A percentile compares a stretch with the other conserved stretches of the same genome.
Evolutionary conservation across 2,888 invertebrate species (phyloP).

Genomic region (Cynaeus angustus): DNA sequence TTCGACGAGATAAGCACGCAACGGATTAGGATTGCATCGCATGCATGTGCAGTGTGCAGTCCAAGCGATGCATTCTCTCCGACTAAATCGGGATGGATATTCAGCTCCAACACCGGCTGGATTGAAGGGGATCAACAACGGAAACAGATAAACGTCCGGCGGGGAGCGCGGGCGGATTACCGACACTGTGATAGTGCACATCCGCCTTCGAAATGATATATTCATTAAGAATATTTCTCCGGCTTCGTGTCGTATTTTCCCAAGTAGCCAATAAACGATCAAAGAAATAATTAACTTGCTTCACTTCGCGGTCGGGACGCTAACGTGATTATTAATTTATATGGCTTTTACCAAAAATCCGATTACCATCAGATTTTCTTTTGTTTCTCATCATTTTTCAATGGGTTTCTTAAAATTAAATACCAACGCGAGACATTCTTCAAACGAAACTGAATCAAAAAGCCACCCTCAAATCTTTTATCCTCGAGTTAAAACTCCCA

Average conservation of each 20-base stretch:
- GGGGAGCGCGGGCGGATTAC: slow-evolving; percentile 64
- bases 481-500: slow-evolving; percentile 10
- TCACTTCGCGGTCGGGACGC: slow-evolving; percentile 56
- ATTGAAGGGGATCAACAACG: slow-evolving; percentile 67
- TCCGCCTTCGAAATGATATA: slow-evolving; percentile 64
- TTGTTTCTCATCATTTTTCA: slow-evolving; percentile 61
- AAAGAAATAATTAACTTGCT: slow-evolving; percentile 64
- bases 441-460: slow-evolving; percentile 7
- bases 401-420: slow-evolving; percentile 49
- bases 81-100: slow-evolving; percentile 52
- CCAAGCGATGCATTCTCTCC: slow-evolving; percentile 33
- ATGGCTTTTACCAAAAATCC: slow-evolving; percentile 68
- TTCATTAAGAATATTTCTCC: slow-evolving; percentile 54
- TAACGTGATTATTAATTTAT: slow-evolving; percentile 67
- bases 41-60: slow-evolving; percentile 60
- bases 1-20: slow-evolving; percentile 67
- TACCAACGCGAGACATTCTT: slow-evolving; percentile 17
- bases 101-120: slow-evolving; percentile 58
- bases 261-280: slow-evolving; percentile 58
- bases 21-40: slow-evolving; percentile 61
- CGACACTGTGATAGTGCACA: slow-evolving; percentile 65
- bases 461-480: slow-evolving; percentile 26
- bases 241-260: slow-evolving; percentile 54
- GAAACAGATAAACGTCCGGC: slow-evolving; percentile 67
- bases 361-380: slow-evolving; percentile 64